Evolutionary conservation across 2,113 vertebrate genomes (phyloP).

Genomic region (Cyanoramphus novaezelandiae): DNA sequence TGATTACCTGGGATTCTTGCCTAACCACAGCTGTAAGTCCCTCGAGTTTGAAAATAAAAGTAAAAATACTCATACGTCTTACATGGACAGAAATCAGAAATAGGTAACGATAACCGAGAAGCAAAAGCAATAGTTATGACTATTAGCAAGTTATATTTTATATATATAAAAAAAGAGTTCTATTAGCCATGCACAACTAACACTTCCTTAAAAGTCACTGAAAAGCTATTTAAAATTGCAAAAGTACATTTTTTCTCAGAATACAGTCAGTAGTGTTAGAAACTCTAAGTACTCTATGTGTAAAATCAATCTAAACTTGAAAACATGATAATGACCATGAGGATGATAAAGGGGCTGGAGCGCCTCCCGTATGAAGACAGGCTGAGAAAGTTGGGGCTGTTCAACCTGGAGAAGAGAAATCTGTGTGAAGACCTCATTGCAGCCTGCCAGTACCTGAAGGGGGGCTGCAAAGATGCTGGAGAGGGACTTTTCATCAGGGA

Average conservation of each 20-base stretch:
- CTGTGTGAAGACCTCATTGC: not conserved
- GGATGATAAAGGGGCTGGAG: not conserved
- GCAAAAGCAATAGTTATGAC: not conserved
- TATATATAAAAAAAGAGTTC: not conserved
- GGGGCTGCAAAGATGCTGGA: not conserved
- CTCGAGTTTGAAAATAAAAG: not conserved
- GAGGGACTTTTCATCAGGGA: not conserved
- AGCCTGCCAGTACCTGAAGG: not conserved
- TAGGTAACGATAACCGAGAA: not conserved
- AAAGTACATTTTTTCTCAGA: not conserved
- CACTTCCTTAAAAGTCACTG: not conserved
- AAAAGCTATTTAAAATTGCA: not conserved
- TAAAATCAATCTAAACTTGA: not conserved
- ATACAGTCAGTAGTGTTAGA: not conserved
- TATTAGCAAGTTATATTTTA: not conserved
- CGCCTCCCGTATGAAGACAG: not conserved
- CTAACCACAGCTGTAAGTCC: not conserved
- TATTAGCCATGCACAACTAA: not conserved
- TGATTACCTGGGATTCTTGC: not conserved
- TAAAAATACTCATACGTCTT: not conserved
- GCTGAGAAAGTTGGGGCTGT: not conserved
- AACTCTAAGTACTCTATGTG: not conserved
- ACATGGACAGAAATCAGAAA: not conserved
- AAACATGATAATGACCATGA: not conserved
- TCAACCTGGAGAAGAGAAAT: not conserved